Conservation (phyloP, 2,797 vertebrate species). For the Gallirallus australis region DNA sequence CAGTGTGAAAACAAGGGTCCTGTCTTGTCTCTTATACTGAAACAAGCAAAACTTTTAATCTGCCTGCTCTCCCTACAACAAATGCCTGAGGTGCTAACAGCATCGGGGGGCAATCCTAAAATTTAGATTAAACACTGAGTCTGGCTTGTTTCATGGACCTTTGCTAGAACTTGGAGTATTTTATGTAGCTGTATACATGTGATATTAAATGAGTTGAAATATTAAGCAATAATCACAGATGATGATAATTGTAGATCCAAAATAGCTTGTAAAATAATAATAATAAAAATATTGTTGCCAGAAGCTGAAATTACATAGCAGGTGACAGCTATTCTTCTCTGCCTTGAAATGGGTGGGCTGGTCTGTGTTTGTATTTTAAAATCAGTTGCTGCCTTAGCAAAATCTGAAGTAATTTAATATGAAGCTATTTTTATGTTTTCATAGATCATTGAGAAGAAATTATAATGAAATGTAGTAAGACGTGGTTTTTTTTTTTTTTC, state of each 20-base stretch:
- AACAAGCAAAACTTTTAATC: neutral
- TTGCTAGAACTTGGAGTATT: neutral
- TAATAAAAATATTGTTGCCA: conserved; percentile 50
- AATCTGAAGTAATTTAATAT: conserved; percentile 29
- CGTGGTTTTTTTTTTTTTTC: neutral
- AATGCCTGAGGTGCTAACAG: rapidly evolving
- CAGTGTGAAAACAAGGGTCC: neutral
- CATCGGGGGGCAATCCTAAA: neutral
- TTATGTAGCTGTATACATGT: neutral
- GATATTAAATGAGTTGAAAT: conserved; percentile 9
- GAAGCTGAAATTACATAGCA: conserved; percentile 48
- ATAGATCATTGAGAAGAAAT: neutral
- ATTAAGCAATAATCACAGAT: conserved; percentile 6
- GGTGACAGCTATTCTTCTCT: conserved; percentile 32
- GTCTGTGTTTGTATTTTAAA: conserved; percentile 23
- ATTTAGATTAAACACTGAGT: neutral
- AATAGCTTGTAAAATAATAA: conserved; percentile 52
- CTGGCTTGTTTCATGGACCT: neutral
- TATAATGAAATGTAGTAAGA: conserved; percentile 39
- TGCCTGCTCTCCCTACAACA: neutral
- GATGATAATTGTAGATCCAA: conserved; percentile 38
- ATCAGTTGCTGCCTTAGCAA: conserved; percentile 24
- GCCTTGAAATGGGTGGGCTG: conserved; percentile 34
- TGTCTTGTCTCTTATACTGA: neutral
- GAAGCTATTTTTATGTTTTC: conserved; percentile 44